phyloP scores from a whole-genome alignment of 1,140 invertebrate genomes.

The Sarcophaga bullata region DNA sequence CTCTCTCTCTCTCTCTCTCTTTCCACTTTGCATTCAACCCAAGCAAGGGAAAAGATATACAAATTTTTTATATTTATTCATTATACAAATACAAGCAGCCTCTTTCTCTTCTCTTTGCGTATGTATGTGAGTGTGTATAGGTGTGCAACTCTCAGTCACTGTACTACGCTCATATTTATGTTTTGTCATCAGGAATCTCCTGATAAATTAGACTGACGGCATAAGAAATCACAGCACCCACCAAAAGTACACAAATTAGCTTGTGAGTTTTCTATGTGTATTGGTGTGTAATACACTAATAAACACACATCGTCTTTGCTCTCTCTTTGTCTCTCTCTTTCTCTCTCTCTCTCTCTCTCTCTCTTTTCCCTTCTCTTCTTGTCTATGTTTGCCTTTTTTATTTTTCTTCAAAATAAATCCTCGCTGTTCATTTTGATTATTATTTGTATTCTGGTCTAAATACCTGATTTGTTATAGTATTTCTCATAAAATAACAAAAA shows the following conservation, averaged over 20 bases:
- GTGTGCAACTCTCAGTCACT: background rate
- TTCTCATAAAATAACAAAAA: background rate
- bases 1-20: no score
- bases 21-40: no score
- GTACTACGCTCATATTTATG: slow-evolving; percentile 4
- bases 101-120: background rate
- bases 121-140: background rate
- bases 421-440: background rate
- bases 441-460: background rate
- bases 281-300: background rate
- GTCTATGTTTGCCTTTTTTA: no score
- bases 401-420: no score
- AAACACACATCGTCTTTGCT: background rate
- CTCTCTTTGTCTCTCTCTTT: no score
- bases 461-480: slow-evolving; percentile 4
- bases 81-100: background rate
- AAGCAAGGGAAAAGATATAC: no score
- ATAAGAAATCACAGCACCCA: slow-evolving; percentile 42
- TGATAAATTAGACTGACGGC: slow-evolving; percentile 38
- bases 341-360: no score
- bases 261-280: slow-evolving; percentile 32
- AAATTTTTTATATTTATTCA: background rate
- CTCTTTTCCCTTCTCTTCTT: no score
- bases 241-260: slow-evolving; percentile 36
- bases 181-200: slow-evolving; percentile 33